Percentiles rank a stretch among this genome's conserved stretches.
These are phyloP conservation scores for Neosilurus mollespiculum DNA, from an alignment of 2,797 vertebrate species.

Conservation along the genomic window DNA sequence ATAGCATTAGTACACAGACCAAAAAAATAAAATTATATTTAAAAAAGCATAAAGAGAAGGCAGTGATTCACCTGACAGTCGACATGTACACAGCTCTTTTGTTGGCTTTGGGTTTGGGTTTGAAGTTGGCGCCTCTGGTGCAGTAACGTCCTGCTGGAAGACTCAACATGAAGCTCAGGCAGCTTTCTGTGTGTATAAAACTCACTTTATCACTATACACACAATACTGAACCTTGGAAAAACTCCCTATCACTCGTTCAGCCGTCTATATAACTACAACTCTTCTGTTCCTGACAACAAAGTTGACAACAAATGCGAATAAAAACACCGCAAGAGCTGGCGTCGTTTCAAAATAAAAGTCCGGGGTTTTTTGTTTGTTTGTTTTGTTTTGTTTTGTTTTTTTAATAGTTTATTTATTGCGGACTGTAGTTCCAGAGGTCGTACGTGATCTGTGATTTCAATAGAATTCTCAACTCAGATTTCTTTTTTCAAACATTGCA, in stretches of 20 bases:
- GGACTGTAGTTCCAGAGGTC: background rate
- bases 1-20: background rate
- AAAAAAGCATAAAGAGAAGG: background rate
- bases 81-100: background rate
- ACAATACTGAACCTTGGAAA: background rate
- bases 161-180: background rate
- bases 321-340: background rate
- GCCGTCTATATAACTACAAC: slow-evolving; percentile 14
- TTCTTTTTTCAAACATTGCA: background rate
- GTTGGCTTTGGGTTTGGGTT: background rate
- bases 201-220: background rate
- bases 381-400: background rate
- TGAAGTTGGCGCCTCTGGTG: slow-evolving; percentile 66
- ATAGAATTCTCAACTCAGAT: background rate
- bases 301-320: slow-evolving; percentile 32
- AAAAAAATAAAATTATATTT: background rate
- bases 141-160: background rate
- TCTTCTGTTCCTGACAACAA: slow-evolving; percentile 54
- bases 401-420: too few relatives aligned
- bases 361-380: too few relatives aligned
- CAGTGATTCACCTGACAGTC: background rate
- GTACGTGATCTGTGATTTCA: background rate
- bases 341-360: slow-evolving; percentile 50
- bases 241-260: background rate
- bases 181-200: background rate